Conservation (phyloP, 2,113 vertebrate species). For the Ginglymostoma cirratum region DNA sequence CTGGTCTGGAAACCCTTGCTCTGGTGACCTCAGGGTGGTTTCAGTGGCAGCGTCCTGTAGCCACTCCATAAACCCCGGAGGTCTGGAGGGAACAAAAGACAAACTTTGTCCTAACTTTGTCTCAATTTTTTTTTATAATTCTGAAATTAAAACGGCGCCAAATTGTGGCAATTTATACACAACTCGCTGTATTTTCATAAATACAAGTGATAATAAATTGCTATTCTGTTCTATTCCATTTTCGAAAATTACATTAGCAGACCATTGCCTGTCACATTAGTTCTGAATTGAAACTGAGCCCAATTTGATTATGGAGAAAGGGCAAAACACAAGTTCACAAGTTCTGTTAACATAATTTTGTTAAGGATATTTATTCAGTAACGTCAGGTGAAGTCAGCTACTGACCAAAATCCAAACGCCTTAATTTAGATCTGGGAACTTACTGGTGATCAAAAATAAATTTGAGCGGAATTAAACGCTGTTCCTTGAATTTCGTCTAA, state of each 20-base stretch:
- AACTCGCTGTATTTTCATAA: no score
- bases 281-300: conserved; percentile 25
- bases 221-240: no score
- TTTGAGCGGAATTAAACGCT: neutral
- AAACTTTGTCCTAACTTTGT: no score
- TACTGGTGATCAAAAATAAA: conserved; percentile 14
- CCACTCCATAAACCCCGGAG: no score
- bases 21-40: no score
- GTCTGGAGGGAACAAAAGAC: no score
- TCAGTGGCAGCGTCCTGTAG: no score
- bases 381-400: neutral
- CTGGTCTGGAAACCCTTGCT: no score
- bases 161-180: no score
- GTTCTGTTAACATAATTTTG: neutral
- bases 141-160: no score
- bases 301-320: conserved; percentile 25
- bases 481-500: neutral
- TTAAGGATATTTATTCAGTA: conserved; percentile 16
- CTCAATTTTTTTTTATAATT: no score
- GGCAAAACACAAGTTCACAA: conserved; percentile 8
- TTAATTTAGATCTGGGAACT: neutral
- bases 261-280: conserved; percentile 30
- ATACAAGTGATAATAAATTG: no score
- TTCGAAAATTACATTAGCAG: conserved; percentile 19
- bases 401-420: neutral